Base-by-base conservation (phyloP, 2,888 invertebrate genomes). In the Lycia hirtaria region DNA sequence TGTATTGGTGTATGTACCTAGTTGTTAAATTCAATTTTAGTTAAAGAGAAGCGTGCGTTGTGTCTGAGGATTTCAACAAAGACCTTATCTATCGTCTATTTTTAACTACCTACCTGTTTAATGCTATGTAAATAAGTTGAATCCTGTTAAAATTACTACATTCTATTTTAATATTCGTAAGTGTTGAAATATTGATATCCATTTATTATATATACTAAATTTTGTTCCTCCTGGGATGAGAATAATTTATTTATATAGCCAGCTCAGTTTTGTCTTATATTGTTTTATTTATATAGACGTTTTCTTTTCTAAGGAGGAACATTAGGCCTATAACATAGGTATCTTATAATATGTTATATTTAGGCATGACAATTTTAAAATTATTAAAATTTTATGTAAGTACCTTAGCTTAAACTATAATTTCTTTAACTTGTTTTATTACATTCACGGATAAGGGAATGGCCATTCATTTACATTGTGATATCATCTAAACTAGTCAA, bases 121-220 rank as follows among this genome's bases (percentile, higher is more conserved):
- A 56, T 40, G 54, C 65, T 83, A 80, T 91, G 88, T 90, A 91
- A 87, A 91, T 90, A 90, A 89, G 88, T 89, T 90, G 78, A 79
- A 87, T 83, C 88, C 88, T 90, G 90, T 91, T 90, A 90, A 89
- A 89, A 80, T 87, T 89, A 87, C 87, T 84, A 90, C 91, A 91
- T 90, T 91, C 91, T 91, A 91, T 91, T 90, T 90, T 89, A 90
- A 78, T 90, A 89, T 83, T 76, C 79, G 73, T 89, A 91, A 91
- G 90, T 91, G 90, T 91, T 91, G 87, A 83, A 81, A 78, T 86
- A 83, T 87, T 86, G 80, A 88, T 88, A 89, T 84, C 82, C 83
- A 69, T 88, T 82, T 85, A 87, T 82, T 80, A 78, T 83, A 78
- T 83, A 80, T 79, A 72, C 73, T 76, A 72, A 73, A 75, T 73